phyloP scores from a whole-genome alignment of 2,113 vertebrate species.

The Echinops telfairi region DNA sequence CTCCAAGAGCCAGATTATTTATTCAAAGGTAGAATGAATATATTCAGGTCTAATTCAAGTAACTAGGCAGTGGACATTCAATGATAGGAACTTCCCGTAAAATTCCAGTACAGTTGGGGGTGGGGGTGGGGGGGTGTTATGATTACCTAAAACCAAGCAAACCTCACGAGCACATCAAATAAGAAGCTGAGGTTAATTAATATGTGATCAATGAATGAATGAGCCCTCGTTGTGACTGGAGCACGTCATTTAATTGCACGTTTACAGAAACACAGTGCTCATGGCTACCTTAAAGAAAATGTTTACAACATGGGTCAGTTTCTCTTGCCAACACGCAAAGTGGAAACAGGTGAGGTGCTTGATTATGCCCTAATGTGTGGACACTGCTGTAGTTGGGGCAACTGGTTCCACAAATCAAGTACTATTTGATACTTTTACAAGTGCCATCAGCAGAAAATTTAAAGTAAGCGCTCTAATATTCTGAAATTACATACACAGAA shows the following conservation, averaged over 20 bases:
- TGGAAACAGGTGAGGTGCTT: neutral
- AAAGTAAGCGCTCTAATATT: neutral
- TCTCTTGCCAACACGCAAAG: neutral
- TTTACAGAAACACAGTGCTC: neutral
- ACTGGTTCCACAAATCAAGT: neutral
- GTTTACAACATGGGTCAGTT: rapidly evolving
- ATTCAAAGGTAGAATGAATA: neutral
- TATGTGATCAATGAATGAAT: neutral
- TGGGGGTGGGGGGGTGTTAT: neutral
- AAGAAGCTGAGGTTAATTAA: neutral
- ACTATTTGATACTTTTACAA: neutral
- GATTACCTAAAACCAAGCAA: neutral
- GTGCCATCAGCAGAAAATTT: neutral
- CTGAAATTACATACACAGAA: neutral
- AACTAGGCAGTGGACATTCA: neutral
- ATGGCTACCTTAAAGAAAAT: neutral
- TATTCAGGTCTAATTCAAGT: neutral
- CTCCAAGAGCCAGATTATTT: neutral
- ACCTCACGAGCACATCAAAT: neutral
- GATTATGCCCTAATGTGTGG: neutral
- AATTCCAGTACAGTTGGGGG: neutral
- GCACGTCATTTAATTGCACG: neutral
- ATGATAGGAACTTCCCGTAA: neutral
- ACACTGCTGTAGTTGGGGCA: neutral
- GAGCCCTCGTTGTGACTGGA: no score